Evolutionary conservation across 2,797 vertebrate genomes (phyloP).

Genomic region (Acropternis orthonyx): DNA sequence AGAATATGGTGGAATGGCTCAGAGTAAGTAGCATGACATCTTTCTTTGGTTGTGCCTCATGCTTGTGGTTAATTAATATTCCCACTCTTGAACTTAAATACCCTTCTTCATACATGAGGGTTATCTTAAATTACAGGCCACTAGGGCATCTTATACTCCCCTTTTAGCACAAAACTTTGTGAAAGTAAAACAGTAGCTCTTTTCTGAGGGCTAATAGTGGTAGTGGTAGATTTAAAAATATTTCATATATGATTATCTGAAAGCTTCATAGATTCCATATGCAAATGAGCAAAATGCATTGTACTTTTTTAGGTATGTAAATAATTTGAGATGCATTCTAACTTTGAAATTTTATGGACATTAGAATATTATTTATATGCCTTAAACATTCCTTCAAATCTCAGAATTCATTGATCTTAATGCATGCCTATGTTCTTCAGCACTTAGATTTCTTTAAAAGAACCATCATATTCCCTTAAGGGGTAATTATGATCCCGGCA

Average conservation of each 20-base stretch:
- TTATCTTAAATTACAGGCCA: neutral
- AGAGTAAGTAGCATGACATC: constrained; percentile 80
- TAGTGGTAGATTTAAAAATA: neutral
- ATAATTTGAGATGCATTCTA: neutral
- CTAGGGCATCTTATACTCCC: neutral
- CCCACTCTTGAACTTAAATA: neutral
- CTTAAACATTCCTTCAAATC: neutral
- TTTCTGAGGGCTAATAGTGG: neutral
- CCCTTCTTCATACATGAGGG: neutral
- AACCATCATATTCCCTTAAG: neutral
- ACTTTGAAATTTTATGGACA: neutral
- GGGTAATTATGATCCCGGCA: neutral
- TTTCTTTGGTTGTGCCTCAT: neutral
- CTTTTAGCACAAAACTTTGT: neutral
- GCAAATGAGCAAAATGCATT: neutral
- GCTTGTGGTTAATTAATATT: neutral
- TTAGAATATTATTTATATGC: neutral
- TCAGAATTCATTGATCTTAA: neutral
- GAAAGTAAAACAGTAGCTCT: neutral
- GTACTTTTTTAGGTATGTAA: neutral
- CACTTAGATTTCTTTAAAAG: neutral
- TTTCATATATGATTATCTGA: neutral
- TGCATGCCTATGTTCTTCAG: neutral
- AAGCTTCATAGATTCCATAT: neutral
- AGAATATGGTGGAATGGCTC: constrained; percentile 99